These are phyloP conservation scores for Drosophila obscura DNA, from an alignment of 1,140 invertebrate species.

Conservation along the genomic window DNA sequence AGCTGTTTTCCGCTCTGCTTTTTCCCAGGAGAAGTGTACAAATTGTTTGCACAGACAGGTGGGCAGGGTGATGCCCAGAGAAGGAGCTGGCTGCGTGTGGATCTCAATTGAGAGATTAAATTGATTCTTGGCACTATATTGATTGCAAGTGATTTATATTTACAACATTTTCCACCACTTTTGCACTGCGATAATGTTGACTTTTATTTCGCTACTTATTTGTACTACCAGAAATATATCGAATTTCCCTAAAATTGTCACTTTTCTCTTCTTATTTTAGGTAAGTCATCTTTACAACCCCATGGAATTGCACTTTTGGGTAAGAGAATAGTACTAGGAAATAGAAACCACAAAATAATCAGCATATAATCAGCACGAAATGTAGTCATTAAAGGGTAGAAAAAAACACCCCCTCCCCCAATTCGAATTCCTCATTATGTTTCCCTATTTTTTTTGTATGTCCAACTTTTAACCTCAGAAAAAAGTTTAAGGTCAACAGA, in stretches of 20 bases:
- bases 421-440: constrained; percentile 11
- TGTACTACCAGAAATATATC: background rate
- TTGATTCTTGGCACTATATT: constrained; percentile 47
- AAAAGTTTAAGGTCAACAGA: constrained; percentile 41
- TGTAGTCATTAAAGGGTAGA: too few relatives aligned
- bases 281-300: constrained; percentile 31
- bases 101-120: constrained; percentile 50
- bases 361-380: too few relatives aligned
- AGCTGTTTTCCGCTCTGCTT: constrained; percentile 38
- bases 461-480: background rate
- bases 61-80: background rate
- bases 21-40: constrained; percentile 42
- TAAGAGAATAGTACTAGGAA: constrained; percentile 19
- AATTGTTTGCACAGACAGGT: constrained; percentile 39
- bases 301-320: constrained; percentile 11
- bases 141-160: constrained; percentile 51
- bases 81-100: background rate
- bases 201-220: constrained; percentile 16
- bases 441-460: background rate
- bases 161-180: constrained; percentile 21
- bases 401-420: too few relatives aligned
- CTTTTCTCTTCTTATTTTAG: constrained; percentile 24
- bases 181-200: constrained; percentile 11
- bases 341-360: background rate
- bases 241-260: constrained; percentile 5